A percentile compares a stretch with the other conserved stretches of the same genome.
Evolutionary conservation across 2,888 invertebrate genomes (phyloP).

Genomic region (Orthosia cruda): DNA sequence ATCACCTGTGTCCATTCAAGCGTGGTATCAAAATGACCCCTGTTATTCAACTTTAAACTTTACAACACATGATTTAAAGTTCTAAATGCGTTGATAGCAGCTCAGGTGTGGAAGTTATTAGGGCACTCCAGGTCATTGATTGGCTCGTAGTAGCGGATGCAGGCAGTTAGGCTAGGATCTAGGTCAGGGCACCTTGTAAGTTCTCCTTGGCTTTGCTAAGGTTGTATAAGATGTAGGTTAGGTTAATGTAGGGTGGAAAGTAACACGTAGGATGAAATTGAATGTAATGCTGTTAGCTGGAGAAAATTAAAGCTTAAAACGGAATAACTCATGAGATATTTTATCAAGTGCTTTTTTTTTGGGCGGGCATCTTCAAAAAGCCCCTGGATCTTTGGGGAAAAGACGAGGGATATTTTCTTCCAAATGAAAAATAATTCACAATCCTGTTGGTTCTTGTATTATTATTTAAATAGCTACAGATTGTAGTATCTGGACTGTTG

Average conservation of each 20-base stretch:
- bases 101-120: conserved; percentile 65
- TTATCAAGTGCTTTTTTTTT: background rate
- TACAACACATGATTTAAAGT: conserved; percentile 32
- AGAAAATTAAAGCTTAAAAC: background rate
- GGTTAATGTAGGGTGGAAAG: background rate
- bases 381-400: too few relatives aligned
- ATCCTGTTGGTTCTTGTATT: background rate
- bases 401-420: too few relatives aligned
- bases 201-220: conserved; percentile 42
- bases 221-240: conserved; percentile 14
- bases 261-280: background rate
- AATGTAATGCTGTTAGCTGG: background rate
- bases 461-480: too few relatives aligned
- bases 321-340: background rate
- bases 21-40: conserved; percentile 3
- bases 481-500: background rate
- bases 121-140: conserved; percentile 73
- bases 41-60: conserved; percentile 35
- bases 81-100: conserved; percentile 18
- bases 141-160: conserved; percentile 62
- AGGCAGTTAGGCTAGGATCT: conserved; percentile 63
- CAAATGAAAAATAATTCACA: background rate
- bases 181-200: conserved; percentile 65
- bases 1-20: conserved; percentile 31
- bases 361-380: too few relatives aligned